These are phyloP conservation scores for Portevinia maculata DNA, from an alignment of 2,888 invertebrate genomes.

Conservation along the genomic window DNA sequence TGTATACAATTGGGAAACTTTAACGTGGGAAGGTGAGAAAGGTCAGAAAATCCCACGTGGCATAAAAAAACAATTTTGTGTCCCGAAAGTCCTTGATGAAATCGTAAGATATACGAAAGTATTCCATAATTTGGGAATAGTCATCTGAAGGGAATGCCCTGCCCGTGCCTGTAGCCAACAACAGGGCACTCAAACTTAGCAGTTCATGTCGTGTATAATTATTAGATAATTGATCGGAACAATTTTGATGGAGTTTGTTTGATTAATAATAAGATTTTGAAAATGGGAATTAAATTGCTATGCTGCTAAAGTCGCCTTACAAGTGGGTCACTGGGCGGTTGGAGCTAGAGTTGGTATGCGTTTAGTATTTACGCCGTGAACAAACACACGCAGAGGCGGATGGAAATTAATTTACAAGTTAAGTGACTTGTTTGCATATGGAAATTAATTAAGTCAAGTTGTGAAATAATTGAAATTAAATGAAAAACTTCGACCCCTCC, in stretches of 20 bases:
- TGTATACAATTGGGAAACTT: neutral
- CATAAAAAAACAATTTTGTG: neutral
- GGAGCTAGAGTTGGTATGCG: neutral
- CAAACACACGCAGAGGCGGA: constrained; percentile 28
- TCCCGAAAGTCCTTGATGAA: neutral
- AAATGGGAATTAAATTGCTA: constrained; percentile 37
- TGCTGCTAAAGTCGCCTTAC: neutral
- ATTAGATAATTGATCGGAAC: constrained; percentile 58
- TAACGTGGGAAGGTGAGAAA: constrained; percentile 9
- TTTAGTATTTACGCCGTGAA: constrained; percentile 1
- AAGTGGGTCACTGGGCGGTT: neutral
- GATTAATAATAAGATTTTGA: constrained; percentile 60
- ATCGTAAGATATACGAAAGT: neutral
- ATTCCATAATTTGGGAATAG: constrained; percentile 12
- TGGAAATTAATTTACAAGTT: constrained; percentile 67
- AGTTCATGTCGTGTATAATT: constrained; percentile 50
- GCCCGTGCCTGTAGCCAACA: neutral
- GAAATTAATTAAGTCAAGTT: constrained; percentile 69
- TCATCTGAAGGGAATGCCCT: neutral
- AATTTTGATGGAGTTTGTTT: constrained; percentile 58
- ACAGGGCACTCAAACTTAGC: constrained; percentile 6
- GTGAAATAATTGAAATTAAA: constrained; percentile 72
- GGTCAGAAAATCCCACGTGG: constrained; percentile 15
- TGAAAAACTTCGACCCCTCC: constrained; percentile 57
- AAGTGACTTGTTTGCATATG: constrained; percentile 73